phyloP scores from a whole-genome alignment of 1,140 invertebrate species.

The Whitmania pigra region DNA sequence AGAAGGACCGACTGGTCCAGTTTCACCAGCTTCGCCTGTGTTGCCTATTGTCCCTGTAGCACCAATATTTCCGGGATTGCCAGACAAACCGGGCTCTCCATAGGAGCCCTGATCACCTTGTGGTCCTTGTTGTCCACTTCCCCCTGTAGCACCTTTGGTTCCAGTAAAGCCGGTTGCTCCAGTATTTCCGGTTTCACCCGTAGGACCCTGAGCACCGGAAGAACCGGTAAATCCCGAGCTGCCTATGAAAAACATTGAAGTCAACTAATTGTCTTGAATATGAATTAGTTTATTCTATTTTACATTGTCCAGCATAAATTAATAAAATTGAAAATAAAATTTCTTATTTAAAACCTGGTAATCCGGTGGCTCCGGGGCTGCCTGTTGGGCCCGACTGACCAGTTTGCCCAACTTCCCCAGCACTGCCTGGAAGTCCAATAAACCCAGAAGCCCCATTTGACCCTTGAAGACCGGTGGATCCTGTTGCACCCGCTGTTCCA shows the following conservation, averaged over 20 bases:
- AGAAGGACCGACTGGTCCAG: background rate
- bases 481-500: background rate
- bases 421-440: background rate
- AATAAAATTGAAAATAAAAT: too few relatives aligned
- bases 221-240: too few relatives aligned
- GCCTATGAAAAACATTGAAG: too few relatives aligned
- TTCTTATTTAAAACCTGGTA: too few relatives aligned
- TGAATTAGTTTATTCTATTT: too few relatives aligned
- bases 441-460: background rate
- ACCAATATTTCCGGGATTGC: background rate
- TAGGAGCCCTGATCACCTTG: background rate
- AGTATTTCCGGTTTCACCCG: background rate
- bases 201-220: too few relatives aligned
- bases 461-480: background rate
- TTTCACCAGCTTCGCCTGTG: background rate
- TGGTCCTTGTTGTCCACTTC: background rate
- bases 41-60: background rate
- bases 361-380: background rate
- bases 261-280: too few relatives aligned
- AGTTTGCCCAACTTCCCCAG: background rate
- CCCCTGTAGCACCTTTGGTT: background rate
- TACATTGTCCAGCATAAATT: too few relatives aligned
- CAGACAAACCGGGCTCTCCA: background rate
- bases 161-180: constrained; percentile 7
- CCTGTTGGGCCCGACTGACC: constrained; percentile 1